phyloP scores from a whole-genome alignment of 2,888 invertebrate species.

The Heteromyza rotundicornis region DNA sequence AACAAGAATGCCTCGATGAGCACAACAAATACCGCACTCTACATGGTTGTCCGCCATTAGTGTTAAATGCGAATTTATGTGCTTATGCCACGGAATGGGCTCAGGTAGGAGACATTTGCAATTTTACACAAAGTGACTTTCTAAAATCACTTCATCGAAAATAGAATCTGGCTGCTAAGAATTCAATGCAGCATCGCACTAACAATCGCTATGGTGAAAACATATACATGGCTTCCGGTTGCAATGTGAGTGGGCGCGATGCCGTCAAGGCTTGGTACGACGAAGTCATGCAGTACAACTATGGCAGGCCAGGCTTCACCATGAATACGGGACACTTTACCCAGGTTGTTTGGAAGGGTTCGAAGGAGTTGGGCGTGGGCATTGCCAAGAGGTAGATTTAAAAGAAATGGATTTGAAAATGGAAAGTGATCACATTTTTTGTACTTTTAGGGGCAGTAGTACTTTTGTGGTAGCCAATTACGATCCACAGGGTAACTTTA shows the following conservation, averaged over 20 bases:
- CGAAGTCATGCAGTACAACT: constrained; percentile 75
- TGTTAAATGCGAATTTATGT: constrained; percentile 70
- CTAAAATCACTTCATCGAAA: no score
- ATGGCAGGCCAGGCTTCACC: constrained; percentile 69
- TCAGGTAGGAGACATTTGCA: constrained; percentile 59
- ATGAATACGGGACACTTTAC: constrained; percentile 82
- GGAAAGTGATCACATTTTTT: no score
- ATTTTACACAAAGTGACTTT: neutral
- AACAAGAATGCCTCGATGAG: constrained; percentile 24
- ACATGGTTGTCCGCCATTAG: constrained; percentile 74
- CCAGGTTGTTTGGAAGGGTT: constrained; percentile 84
- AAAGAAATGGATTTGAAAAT: constrained; percentile 12
- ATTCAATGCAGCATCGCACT: constrained; percentile 75
- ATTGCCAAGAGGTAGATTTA: constrained; percentile 62
- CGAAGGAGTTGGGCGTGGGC: constrained; percentile 78
- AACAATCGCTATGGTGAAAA: constrained; percentile 84
- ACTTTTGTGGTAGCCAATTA: constrained; percentile 92
- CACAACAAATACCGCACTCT: constrained; percentile 75
- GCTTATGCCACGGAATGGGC: constrained; percentile 78
- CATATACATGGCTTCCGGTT: constrained; percentile 75
- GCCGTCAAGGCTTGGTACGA: constrained; percentile 71
- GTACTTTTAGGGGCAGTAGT: no score
- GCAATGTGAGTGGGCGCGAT: constrained; percentile 60
- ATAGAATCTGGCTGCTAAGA: constrained; percentile 57
- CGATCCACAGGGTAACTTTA: constrained; percentile 86